phyloP scores from a whole-genome alignment of 2,888 invertebrate genomes.

The Acronicta psi region DNA sequence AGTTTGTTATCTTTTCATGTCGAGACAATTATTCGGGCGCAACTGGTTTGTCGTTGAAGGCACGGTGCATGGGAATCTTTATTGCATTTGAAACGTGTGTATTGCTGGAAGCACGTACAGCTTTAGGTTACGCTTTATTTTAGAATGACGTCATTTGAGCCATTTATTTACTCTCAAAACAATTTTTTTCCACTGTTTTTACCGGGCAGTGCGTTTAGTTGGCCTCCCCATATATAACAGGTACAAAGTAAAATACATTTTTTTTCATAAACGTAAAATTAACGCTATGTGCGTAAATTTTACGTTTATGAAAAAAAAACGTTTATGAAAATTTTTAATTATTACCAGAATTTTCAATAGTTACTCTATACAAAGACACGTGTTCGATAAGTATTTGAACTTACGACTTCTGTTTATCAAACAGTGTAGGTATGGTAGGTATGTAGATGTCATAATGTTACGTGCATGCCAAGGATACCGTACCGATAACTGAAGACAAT shows the following conservation, averaged over 20 bases:
- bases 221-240: too few relatives aligned
- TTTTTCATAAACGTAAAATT: too few relatives aligned
- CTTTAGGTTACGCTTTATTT: slow-evolving; percentile 31
- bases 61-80: slow-evolving; percentile 49
- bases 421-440: background rate
- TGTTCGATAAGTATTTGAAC: background rate
- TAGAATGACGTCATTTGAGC: slow-evolving; percentile 25
- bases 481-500: slow-evolving; percentile 21
- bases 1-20: slow-evolving; percentile 46
- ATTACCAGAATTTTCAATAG: too few relatives aligned
- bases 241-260: too few relatives aligned
- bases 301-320: too few relatives aligned
- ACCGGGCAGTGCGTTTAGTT: too few relatives aligned
- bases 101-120: slow-evolving; percentile 25
- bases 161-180: too few relatives aligned
- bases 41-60: slow-evolving; percentile 26
- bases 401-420: background rate
- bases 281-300: too few relatives aligned
- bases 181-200: too few relatives aligned
- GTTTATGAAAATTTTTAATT: too few relatives aligned
- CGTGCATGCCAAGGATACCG: background rate
- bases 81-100: slow-evolving; percentile 44
- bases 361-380: too few relatives aligned
- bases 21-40: slow-evolving; percentile 43
- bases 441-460: too few relatives aligned